Evolutionary conservation across 1,140 invertebrate species (phyloP), one percentile per base, ranked within the genome.

Genomic region (Prorops nasuta): DNA sequence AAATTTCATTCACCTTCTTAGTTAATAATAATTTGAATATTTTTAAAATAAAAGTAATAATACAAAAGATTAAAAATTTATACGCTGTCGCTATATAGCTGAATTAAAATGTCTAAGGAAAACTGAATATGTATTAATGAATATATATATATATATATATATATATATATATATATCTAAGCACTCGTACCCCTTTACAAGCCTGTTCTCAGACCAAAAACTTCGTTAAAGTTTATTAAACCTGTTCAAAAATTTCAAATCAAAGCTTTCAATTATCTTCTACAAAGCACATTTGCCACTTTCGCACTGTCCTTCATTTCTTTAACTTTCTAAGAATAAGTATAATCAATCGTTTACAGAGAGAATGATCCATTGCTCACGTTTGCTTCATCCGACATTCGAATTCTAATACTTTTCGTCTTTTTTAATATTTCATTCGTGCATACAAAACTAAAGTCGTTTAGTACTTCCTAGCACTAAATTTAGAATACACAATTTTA

Each of bases 401-500:
- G 69, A 66, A 67, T 64, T 71, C 58, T 67, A 69, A 71, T 67
- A 72, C 54, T 64, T 61, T 57, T 55, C 40, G 52, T 58, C 53
- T 54, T 62, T 58, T 61, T 58, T 46, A 64, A 63, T 58, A 60
- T 67, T 62, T 63, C 46, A 63, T 63, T 49, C 60, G 54, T 66
- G 64, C 59, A 63, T 74, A 72, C 53, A 72, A 74, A 74, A 74
- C 58, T 72, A 72, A 72, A 74, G 64, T 67, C 31, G 58, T 69
- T 64, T 63, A 69, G 67, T 61, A 68, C 64, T 53, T 60, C 66
- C 63, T 66, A 58, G 56, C 64, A 67, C 62, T 68, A 71, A 68
- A 71, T 69, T 68, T 68, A 71, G 66, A 67, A 71, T 67, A 69
- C 67, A 67, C 62, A 66, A 71, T 64, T 66, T 60, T 58, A 54